Evolutionary conservation across 1,140 invertebrate genomes (phyloP), one percentile per base, ranked within the genome.

Genomic region (Triops longicaudatus): DNA sequence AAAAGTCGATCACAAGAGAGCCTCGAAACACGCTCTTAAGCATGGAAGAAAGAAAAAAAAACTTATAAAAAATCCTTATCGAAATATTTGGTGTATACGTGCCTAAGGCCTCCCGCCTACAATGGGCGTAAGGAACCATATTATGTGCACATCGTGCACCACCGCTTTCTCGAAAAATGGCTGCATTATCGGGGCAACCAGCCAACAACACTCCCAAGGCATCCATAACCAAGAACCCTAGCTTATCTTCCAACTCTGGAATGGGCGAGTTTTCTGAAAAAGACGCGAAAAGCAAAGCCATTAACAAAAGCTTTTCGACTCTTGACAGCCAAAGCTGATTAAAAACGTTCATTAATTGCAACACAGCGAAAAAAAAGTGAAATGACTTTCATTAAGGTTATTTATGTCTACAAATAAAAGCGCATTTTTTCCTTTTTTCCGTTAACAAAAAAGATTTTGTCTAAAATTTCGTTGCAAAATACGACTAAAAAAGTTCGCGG

Each of bases 91-190:
- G 31, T 2, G 2, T 37, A 2, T n/a, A 83, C 81, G 82, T 85
- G 88, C 89, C 91, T 76, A 95, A 87, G 28, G 91, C 91, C 82
- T 91, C 90, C 78, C 89, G 90, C 27, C 95, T 88, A 84, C 94
- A 96, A 78, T 95, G 91, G 78, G 89, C 86, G 81, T 92, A 93
- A 71, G 93, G 91, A 31, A 98, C 93, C 85, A 98, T 89, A 82
- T 92, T 93, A 81, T 97, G 94, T 6, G 93, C 91, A 84, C 94
- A 95, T 77, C 94, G 90, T 4, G 95, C 93, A 43, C 95, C 96
- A 1, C 94, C 93, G 82, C 93, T 95, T 83, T 97, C 94, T 74
- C 96, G 87, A 83, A 98, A 96, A 72, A 98, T 92, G 83, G 91
- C 92, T 73, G 95, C 95, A 86, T 98, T 98, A 79, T 90, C 90